phyloP scores from a whole-genome alignment of 2,797 vertebrate genomes.

The Gallirallus australis region DNA sequence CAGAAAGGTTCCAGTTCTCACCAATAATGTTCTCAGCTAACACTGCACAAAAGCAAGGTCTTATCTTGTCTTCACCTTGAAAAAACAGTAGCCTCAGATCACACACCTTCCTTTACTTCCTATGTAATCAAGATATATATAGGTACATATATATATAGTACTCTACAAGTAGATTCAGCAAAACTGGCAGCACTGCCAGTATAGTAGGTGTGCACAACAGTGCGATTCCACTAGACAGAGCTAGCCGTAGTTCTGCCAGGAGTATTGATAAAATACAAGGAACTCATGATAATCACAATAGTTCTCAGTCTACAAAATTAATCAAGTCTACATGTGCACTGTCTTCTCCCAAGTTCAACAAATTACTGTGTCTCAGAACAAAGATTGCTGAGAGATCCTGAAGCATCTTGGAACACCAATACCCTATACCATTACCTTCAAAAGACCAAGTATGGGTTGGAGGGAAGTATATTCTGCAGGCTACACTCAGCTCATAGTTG shows the following conservation, averaged over 20 bases:
- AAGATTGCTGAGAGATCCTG: background rate
- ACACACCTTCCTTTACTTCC: background rate
- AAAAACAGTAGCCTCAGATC: background rate
- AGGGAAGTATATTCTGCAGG: background rate
- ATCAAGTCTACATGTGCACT: background rate
- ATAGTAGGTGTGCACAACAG: background rate
- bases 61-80: background rate
- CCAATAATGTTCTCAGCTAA: fast-evolving
- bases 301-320: background rate
- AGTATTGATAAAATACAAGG: background rate
- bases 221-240: background rate
- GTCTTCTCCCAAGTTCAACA: background rate
- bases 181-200: background rate
- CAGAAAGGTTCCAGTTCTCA: background rate
- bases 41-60: background rate
- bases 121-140: fast-evolving
- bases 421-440: background rate
- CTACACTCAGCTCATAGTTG: background rate
- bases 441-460: background rate
- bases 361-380: background rate
- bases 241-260: background rate
- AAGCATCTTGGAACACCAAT: background rate
- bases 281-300: background rate
- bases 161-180: background rate
- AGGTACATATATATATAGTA: fast-evolving